A percentile compares a stretch with the other conserved stretches of the same genome.
Evolutionary conservation across 1,140 invertebrate species (phyloP).

Genomic region (Mizuhopecten yessoensis): DNA sequence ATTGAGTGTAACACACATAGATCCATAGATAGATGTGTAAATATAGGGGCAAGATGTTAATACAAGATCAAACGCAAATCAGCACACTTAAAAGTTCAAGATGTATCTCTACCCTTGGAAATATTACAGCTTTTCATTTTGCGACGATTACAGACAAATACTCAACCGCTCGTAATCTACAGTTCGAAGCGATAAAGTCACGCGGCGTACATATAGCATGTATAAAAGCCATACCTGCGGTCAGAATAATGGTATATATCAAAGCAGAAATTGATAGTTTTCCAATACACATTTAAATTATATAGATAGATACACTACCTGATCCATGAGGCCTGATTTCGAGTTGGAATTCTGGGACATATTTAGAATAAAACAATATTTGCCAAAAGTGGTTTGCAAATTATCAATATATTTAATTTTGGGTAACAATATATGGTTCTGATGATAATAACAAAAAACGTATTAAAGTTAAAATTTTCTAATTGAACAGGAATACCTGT

Average conservation of each 20-base stretch:
- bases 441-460: too few relatives aligned
- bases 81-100: neutral
- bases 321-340: neutral
- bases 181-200: neutral
- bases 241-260: neutral
- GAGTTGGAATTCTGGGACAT: slow-evolving; percentile 1
- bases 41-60: neutral
- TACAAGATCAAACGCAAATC: too few relatives aligned
- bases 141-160: too few relatives aligned
- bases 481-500: too few relatives aligned
- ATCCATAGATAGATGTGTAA: neutral
- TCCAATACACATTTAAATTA: neutral
- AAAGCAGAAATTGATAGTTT: neutral
- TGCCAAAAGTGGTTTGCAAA: too few relatives aligned
- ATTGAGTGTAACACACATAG: neutral
- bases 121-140: neutral
- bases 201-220: neutral
- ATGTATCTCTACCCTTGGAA: neutral
- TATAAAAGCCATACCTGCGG: neutral
- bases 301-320: neutral
- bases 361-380: neutral
- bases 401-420: too few relatives aligned
- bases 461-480: too few relatives aligned
- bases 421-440: too few relatives aligned
- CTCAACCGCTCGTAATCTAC: neutral